Evolutionary conservation across 37 sponge, comb jelly and placozoan species (phyloP).

Genomic region (Tethya wilhelma): DNA sequence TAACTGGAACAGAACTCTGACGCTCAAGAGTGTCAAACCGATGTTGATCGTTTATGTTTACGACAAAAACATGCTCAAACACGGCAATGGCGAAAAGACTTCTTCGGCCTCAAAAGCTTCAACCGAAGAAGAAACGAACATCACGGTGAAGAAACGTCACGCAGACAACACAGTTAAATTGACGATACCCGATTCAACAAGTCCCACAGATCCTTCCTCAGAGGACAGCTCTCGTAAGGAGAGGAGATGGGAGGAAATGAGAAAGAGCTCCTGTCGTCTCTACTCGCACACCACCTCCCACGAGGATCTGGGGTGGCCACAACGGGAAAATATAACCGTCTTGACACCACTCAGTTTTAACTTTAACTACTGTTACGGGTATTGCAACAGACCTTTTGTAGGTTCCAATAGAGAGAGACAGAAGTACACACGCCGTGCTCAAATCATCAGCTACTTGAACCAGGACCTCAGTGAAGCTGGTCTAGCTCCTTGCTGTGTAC

Average conservation of each 20-base stretch:
- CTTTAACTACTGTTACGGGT: slow-evolving; percentile 29
- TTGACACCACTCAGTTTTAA: not conserved
- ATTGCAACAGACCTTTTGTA: slow-evolving; percentile 6
- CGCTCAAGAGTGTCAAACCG: slow-evolving; percentile 1
- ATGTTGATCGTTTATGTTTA: slow-evolving; percentile 29
- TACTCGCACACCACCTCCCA: not conserved
- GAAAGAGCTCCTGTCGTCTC: not conserved
- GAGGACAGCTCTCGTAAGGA: no score
- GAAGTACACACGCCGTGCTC: slow-evolving; percentile 3
- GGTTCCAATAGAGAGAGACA: not conserved
- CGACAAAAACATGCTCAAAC: not conserved
- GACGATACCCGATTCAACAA: not conserved
- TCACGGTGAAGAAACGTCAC: not conserved
- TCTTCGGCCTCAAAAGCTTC: not conserved
- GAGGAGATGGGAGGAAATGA: no score
- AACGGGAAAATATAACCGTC: not conserved
- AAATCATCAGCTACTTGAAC: not conserved
- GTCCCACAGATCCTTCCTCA: no score
- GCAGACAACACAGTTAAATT: not conserved
- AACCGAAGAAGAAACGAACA: not conserved
- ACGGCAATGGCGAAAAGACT: not conserved
- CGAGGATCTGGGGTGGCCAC: slow-evolving; percentile 14
- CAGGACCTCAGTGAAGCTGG: not conserved
- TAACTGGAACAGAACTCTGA: not conserved
- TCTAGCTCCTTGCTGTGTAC: slow-evolving; percentile 32